phyloP scores from a whole-genome alignment of 2,888 invertebrate species.

The Drosophila cracens region DNA sequence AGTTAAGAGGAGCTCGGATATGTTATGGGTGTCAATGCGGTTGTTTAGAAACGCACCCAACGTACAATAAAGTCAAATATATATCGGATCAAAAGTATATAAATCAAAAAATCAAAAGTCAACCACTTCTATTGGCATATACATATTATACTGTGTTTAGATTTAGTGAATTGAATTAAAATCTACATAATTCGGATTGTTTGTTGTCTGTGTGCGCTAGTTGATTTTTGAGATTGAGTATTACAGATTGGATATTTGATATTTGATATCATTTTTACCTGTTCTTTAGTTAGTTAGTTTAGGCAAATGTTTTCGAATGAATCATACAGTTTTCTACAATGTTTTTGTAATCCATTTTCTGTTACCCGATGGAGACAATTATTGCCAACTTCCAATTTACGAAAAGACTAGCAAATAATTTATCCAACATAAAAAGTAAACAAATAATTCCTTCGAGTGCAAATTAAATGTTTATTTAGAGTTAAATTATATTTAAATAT shows the following conservation, averaged over 20 bases:
- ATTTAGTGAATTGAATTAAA: conserved; percentile 35
- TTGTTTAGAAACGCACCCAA: conserved; percentile 18
- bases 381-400: conserved; percentile 22
- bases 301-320: conserved; percentile 38
- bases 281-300: conserved; percentile 53
- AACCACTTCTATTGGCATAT: conserved; percentile 27
- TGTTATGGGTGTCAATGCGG: conserved; percentile 27
- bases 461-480: conserved; percentile 63
- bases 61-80: conserved; percentile 71
- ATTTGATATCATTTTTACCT: conserved; percentile 30
- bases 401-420: conserved; percentile 34
- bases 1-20: conserved; percentile 27
- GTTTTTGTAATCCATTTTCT: conserved; percentile 31
- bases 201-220: conserved; percentile 36
- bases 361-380: conserved; percentile 20
- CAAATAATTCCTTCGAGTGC: conserved; percentile 58
- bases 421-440: conserved; percentile 6
- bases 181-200: conserved; percentile 29
- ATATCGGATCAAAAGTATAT: conserved; percentile 66
- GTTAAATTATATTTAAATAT: conserved; percentile 34
- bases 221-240: conserved; percentile 11
- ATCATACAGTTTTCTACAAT: conserved; percentile 38
- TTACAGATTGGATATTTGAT: not conserved
- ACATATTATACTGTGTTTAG: conserved; percentile 40
- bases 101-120: conserved; percentile 68